These are phyloP conservation scores for Notothenia coriiceps DNA, from an alignment of 2,113 vertebrate species.

Conservation along the genomic window DNA sequence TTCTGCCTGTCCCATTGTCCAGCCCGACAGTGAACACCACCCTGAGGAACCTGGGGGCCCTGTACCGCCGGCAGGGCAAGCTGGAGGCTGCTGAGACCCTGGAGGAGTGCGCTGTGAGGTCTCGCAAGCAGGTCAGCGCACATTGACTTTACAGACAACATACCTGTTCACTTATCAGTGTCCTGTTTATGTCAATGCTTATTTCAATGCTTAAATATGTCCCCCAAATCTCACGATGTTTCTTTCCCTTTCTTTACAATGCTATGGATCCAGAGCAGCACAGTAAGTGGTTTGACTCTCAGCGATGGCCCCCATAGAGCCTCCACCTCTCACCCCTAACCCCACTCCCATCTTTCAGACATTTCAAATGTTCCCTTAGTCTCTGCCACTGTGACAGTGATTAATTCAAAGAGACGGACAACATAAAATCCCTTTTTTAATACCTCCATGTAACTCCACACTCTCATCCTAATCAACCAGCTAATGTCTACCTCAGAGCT, in stretches of 20 bases:
- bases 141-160: not conserved
- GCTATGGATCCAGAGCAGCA: constrained; percentile 85
- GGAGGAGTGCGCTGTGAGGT: constrained; percentile 92
- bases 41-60: constrained; percentile 91
- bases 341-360: constrained; percentile 61
- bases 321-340: constrained; percentile 51
- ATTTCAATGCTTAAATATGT: constrained; percentile 31
- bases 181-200: constrained; percentile 31
- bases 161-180: not conserved
- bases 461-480: not conserved
- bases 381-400: constrained; percentile 18
- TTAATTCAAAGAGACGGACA: constrained; percentile 20
- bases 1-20: not conserved
- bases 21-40: constrained; percentile 89
- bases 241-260: constrained; percentile 74
- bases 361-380: constrained; percentile 29
- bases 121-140: constrained; percentile 89
- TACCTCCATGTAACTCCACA: constrained; percentile 40
- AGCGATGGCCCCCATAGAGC: constrained; percentile 46
- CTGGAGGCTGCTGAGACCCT: constrained; percentile 93
- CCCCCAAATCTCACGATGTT: constrained; percentile 70
- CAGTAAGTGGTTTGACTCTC: constrained; percentile 83
- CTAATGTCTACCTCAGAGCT: not conserved
- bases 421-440: constrained; percentile 19
- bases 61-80: constrained; percentile 94